Evolutionary conservation across 2,113 vertebrate genomes (phyloP).

Genomic region (Corvus cornix): DNA sequence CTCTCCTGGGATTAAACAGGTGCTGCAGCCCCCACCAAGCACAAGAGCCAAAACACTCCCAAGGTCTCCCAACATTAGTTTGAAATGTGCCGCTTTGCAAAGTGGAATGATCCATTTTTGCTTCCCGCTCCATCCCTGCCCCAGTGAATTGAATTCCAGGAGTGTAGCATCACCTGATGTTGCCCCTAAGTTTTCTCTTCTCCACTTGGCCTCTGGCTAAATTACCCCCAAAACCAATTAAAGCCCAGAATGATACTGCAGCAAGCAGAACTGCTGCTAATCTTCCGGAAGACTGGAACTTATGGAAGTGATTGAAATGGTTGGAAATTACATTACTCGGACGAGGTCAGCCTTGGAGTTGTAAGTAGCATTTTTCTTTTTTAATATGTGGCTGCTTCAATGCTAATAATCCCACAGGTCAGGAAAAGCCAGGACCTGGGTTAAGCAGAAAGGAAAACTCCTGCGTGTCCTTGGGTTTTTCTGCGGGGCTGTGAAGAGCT

Average conservation of each 20-base stretch:
- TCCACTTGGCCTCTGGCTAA: not conserved
- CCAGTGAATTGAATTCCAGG: not conserved
- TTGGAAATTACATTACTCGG: not conserved
- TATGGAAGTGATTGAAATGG: not conserved
- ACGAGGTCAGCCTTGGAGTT: not conserved
- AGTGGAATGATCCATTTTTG: not conserved
- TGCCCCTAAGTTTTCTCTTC: not conserved
- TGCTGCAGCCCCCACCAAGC: not conserved
- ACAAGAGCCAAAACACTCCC: not conserved
- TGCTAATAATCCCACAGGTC: not conserved
- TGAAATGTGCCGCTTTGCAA: not conserved
- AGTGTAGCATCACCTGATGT: not conserved
- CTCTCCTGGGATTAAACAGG: not conserved
- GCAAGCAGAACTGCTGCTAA: not conserved
- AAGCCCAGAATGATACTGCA: not conserved
- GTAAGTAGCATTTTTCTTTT: not conserved
- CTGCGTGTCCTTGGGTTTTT: not conserved
- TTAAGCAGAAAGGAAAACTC: conserved; percentile 53
- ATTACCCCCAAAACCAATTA: not conserved
- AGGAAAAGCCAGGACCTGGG: conserved; percentile 33
- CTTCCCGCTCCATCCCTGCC: not conserved
- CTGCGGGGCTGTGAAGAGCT: not conserved
- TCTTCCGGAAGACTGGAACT: not conserved
- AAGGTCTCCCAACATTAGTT: accelerated
- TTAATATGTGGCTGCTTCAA: not conserved